phyloP scores from a whole-genome alignment of 1,140 invertebrate genomes.

The Musca domestica region DNA sequence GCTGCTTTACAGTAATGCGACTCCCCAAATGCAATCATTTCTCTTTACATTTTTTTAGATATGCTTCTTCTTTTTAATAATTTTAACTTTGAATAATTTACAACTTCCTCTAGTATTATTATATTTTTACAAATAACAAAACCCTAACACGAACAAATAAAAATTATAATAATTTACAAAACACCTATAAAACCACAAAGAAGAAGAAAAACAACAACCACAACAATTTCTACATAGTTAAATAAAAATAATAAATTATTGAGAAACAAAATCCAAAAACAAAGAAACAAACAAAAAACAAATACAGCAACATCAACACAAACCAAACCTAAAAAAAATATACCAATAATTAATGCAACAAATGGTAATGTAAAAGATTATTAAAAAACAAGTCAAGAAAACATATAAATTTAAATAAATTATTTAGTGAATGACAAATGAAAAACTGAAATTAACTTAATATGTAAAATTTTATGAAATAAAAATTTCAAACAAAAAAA shows the following conservation, averaged over 20 bases:
- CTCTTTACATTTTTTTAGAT: too few relatives aligned
- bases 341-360: not conserved
- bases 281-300: not conserved
- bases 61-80: too few relatives aligned
- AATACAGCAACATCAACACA: not conserved
- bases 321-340: not conserved
- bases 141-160: too few relatives aligned
- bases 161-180: too few relatives aligned
- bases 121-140: too few relatives aligned
- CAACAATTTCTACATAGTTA: slow-evolving; percentile 21
- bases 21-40: too few relatives aligned
- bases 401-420: not conserved
- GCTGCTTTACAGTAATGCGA: too few relatives aligned
- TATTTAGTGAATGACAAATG: not conserved
- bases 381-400: not conserved
- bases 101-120: too few relatives aligned
- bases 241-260: not conserved
- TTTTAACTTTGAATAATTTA: too few relatives aligned
- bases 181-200: not conserved
- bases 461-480: not conserved
- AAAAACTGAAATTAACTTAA: not conserved
- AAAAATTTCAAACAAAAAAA: not conserved
- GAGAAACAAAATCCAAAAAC: too few relatives aligned
- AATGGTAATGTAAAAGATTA: not conserved
- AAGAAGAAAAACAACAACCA: not conserved